These are phyloP conservation scores for Mellivora capensis DNA, from an alignment of 2,113 vertebrate species.

Conservation along the genomic window DNA sequence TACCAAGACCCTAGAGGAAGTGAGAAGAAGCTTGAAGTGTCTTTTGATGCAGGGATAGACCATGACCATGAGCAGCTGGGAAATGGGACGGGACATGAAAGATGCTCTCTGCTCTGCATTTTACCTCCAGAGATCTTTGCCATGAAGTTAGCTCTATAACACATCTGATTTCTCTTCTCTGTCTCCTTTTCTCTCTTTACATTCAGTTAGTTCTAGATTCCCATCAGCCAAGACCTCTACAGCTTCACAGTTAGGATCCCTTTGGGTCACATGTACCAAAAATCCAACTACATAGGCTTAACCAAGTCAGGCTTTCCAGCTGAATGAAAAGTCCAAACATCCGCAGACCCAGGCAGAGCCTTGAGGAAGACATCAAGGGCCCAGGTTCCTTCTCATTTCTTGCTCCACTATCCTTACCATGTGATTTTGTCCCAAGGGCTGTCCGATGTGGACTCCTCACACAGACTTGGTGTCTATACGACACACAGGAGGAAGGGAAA, in stretches of 20 bases:
- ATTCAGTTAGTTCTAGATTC: not conserved
- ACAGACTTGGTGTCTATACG: not conserved
- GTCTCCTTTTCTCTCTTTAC: not conserved
- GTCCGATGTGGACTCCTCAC: not conserved
- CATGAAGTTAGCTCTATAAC: not conserved
- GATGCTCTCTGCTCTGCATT: not conserved
- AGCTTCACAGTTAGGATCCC: not conserved
- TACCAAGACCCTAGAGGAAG: not conserved
- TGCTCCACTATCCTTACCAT: not conserved
- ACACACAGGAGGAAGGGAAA: not conserved
- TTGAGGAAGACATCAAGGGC: not conserved
- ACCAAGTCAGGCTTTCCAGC: not conserved
- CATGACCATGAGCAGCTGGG: rapidly evolving
- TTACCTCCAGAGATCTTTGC: not conserved
- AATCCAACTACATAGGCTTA: not conserved
- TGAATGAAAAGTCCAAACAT: not conserved
- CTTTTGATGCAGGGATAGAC: rapidly evolving
- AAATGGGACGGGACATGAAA: not conserved
- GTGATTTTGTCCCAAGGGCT: not conserved
- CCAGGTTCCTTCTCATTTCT: not conserved
- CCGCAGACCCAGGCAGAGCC: not conserved
- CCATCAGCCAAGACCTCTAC: not conserved
- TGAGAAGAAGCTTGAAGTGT: not conserved
- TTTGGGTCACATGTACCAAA: not conserved
- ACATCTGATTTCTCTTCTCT: not conserved